A percentile compares a stretch with the other conserved stretches of the same genome.
phyloP scores from a whole-genome alignment of 2,113 vertebrate genomes.

The Eonycteris spelaea region DNA sequence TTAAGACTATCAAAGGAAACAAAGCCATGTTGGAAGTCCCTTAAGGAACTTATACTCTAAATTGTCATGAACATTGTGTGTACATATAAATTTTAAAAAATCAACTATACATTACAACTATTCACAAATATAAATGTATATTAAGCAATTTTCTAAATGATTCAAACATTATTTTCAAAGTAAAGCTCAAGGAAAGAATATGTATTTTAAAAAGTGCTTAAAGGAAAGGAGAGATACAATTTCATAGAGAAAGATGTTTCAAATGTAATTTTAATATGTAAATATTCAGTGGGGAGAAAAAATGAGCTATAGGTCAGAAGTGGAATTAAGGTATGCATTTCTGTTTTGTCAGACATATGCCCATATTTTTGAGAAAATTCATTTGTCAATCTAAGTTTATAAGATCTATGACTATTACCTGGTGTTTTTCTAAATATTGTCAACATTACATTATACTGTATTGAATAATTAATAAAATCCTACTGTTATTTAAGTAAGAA shows the following conservation, averaged over 20 bases:
- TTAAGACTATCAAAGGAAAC: not conserved
- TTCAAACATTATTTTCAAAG: not conserved
- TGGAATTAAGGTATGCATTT: not conserved
- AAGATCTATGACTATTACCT: not conserved
- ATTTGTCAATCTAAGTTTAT: not conserved
- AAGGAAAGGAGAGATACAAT: not conserved
- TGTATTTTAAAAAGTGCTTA: not conserved
- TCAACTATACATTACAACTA: not conserved
- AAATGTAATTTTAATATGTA: not conserved
- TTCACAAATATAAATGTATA: not conserved
- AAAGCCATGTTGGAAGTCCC: not conserved
- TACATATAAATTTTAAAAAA: not conserved
- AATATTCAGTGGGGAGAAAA: not conserved
- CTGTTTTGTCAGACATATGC: not conserved
- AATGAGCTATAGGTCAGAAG: not conserved
- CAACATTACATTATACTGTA: fast-evolving
- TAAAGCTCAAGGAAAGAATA: not conserved
- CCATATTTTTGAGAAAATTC: not conserved
- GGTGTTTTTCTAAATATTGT: not conserved
- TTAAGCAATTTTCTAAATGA: not conserved
- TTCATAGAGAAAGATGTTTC: not conserved
- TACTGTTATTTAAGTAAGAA: no score
- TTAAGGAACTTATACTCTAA: not conserved
- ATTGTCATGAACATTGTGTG: not conserved
- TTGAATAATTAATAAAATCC: not conserved